phyloP scores from a whole-genome alignment of 2,888 invertebrate species.

The Drosophila parthenogenetica region DNA sequence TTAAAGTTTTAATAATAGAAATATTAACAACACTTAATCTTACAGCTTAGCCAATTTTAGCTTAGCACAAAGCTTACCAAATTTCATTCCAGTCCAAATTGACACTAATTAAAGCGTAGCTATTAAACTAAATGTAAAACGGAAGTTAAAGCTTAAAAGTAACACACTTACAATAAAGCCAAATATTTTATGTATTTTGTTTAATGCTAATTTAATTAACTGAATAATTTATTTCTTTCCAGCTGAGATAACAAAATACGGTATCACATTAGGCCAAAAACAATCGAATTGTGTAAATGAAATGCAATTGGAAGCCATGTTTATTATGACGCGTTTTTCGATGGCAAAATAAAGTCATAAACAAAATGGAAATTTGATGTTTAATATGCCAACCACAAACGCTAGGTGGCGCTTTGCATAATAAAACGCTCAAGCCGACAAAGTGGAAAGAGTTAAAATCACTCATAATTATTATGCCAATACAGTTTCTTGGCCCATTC shows the following conservation, averaged over 20 bases:
- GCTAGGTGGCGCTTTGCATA: conserved; percentile 50
- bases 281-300: conserved; percentile 12
- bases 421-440: not conserved
- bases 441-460: conserved; percentile 9
- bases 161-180: not conserved
- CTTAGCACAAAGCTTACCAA: no score
- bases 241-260: not conserved
- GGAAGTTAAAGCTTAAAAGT: not conserved
- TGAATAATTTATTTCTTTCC: not conserved
- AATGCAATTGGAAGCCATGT: conserved; percentile 12
- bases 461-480: conserved; percentile 37
- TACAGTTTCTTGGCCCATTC: conserved; percentile 24
- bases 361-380: conserved; percentile 23
- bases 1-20: no score
- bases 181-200: not conserved
- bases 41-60: no score
- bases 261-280: conserved; percentile 12
- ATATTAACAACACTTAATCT: no score
- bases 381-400: conserved; percentile 42
- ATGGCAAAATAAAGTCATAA: conserved; percentile 1
- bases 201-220: conserved; percentile 17
- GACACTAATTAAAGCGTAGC: no score
- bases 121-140: conserved; percentile 1
- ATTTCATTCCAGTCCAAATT: no score
- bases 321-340: conserved; percentile 10